Evolutionary conservation across 2,888 invertebrate genomes (phyloP).

Genomic region (Hyposoter dolosus): DNA sequence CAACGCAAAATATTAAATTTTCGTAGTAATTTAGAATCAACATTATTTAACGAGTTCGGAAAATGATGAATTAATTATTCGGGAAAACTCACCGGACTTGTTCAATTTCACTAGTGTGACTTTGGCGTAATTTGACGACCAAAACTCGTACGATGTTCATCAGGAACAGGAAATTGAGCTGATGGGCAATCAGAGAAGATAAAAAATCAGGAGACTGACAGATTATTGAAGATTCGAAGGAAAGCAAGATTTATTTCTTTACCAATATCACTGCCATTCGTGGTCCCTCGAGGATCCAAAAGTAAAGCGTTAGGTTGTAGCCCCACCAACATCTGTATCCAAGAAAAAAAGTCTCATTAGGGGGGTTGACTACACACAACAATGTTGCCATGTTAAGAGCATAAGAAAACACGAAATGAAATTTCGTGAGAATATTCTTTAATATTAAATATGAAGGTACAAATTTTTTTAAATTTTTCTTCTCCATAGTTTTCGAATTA

Average conservation of each 20-base stretch:
- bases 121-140: constrained; percentile 90
- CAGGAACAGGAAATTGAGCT: constrained; percentile 92
- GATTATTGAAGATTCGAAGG: not conserved
- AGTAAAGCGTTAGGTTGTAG: constrained; percentile 92
- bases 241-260: constrained; percentile 79
- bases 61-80: not conserved
- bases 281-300: constrained; percentile 97
- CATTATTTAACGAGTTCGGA: not conserved
- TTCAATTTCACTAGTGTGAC: constrained; percentile 90
- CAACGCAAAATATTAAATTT: too few species aligned
- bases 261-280: constrained; percentile 92
- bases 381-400: too few species aligned
- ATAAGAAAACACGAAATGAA: too few species aligned
- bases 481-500: too few species aligned
- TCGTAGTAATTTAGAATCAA: not conserved
- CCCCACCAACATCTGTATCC: constrained; percentile 91
- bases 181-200: constrained; percentile 72
- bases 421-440: too few species aligned
- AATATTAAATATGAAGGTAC: too few species aligned
- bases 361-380: too few species aligned
- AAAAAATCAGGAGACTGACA: not conserved
- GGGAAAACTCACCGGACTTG: constrained; percentile 88
- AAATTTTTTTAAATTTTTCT: too few species aligned
- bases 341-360: too few species aligned
- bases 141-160: constrained; percentile 93